Conservation (phyloP, 2,797 vertebrate genomes). For the Diplodus puntazzo region DNA sequence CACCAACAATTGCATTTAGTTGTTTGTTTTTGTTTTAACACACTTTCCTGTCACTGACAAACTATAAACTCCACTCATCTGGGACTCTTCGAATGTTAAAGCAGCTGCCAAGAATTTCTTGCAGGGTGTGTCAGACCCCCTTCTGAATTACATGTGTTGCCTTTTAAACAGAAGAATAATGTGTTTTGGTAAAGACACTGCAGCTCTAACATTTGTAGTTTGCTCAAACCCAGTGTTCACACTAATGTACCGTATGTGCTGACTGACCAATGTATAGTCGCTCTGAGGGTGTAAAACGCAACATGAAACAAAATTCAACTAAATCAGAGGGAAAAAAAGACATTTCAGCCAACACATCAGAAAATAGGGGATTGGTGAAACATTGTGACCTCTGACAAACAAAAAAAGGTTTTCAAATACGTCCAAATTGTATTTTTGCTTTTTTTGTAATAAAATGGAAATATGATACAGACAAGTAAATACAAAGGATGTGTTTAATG, state of each 20-base stretch:
- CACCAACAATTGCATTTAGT: no score
- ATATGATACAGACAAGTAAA: not conserved
- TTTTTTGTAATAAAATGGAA: not conserved
- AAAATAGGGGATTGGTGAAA: not conserved
- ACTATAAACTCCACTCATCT: slow-evolving; percentile 46
- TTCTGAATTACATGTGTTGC: slow-evolving; percentile 53
- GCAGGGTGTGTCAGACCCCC: slow-evolving; percentile 59
- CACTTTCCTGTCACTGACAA: slow-evolving; percentile 18
- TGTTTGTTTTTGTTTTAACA: no score
- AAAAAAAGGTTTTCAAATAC: not conserved
- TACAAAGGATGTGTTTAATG: not conserved
- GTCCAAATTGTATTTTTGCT: not conserved
- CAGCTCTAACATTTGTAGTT: not conserved
- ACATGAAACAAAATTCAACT: not conserved
- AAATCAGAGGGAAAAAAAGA: not conserved
- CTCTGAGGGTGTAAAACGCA: not conserved
- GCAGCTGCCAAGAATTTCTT: slow-evolving; percentile 60
- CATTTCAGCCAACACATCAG: not conserved
- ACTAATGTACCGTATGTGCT: not conserved
- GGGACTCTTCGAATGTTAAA: slow-evolving; percentile 44
- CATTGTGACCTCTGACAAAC: not conserved
- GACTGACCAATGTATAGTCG: not conserved
- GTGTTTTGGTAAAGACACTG: slow-evolving; percentile 15
- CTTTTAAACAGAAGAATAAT: slow-evolving; percentile 29
- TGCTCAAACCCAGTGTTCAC: not conserved